Base-by-base conservation (phyloP, 2,888 invertebrate genomes). In the Pyrocoelia pectoralis region DNA sequence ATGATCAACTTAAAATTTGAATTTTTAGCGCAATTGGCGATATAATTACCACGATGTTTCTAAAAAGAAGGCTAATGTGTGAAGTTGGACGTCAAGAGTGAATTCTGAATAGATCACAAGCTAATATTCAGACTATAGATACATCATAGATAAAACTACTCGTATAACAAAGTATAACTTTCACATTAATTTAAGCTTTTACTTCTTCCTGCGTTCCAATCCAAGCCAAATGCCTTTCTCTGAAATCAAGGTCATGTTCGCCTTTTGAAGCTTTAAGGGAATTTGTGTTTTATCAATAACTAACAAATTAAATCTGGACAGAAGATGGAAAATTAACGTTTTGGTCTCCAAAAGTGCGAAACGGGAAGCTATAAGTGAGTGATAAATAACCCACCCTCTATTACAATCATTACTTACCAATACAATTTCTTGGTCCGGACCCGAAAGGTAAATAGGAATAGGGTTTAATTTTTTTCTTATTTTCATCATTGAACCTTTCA, bases 401-500 rank as follows among this genome's bases (percentile, higher is more conserved):
- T 24, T 24, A 24, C 24, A 2, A 2, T 3, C 24, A 24, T 5
- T n/a, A 18, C 17, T 10, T 62, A 76, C 80, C 81, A 55, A 81
- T 77, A 56, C 81, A 82, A 61, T 74, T 76, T 61, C 80, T 70
- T 1, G 80, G 80, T 1, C 81, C 81, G 8, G 72, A 51, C 29
- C 86, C 86, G 73, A 87, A 86, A 0, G 86, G 83, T 48, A 86
- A 65, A 69, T 82, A 86, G 57, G 84, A 74, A 71, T 83, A 83
- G 0, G 84, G 80, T 0, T 83, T 80, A 52, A 85, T 80, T 5
- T 82, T 79, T 14, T 79, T 78, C 71, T 83, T 85, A 66, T 83
- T 84, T 13, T 85, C 84, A 0, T 81, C 80, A 68, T 82, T 80
- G 70, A 87, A 87, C 57, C 87, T 77, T 65, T 85, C 85, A 0